Conservation (phyloP, 2,113 vertebrate genomes). For the Alethe diademata region DNA sequence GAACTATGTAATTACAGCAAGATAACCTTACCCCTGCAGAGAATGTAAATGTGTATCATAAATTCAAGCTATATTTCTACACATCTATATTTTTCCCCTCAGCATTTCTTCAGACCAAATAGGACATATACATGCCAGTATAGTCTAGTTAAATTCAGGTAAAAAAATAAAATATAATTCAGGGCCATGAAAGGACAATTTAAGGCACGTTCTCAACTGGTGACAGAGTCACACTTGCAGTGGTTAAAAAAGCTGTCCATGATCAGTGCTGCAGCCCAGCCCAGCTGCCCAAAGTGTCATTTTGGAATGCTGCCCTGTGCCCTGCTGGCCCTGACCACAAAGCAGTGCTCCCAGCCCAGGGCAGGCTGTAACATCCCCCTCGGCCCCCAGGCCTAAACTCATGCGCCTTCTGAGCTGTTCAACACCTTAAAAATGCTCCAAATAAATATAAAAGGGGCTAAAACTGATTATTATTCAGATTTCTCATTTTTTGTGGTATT, state of each 20-base stretch:
- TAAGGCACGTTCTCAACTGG: not conserved
- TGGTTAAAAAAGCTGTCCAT: not conserved
- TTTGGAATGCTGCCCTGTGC: not conserved
- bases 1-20: constrained; percentile 50
- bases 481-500: not conserved
- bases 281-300: not conserved
- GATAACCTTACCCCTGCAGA: constrained; percentile 10
- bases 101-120: not conserved
- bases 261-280: not conserved
- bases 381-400: accelerated
- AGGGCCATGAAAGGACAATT: not conserved
- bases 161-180: not conserved
- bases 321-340: accelerated
- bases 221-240: not conserved
- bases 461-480: not conserved
- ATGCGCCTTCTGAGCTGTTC: not conserved
- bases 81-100: not conserved
- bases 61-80: not conserved
- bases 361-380: accelerated
- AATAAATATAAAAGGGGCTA: not conserved
- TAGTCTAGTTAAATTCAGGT: not conserved
- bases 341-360: accelerated
- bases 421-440: not conserved
- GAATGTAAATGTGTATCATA: not conserved
- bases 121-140: not conserved